Evolutionary conservation across 2,797 vertebrate genomes (phyloP), one percentile per base, ranked within the genome.

Genomic region (Oceanodroma leucorhoa): DNA sequence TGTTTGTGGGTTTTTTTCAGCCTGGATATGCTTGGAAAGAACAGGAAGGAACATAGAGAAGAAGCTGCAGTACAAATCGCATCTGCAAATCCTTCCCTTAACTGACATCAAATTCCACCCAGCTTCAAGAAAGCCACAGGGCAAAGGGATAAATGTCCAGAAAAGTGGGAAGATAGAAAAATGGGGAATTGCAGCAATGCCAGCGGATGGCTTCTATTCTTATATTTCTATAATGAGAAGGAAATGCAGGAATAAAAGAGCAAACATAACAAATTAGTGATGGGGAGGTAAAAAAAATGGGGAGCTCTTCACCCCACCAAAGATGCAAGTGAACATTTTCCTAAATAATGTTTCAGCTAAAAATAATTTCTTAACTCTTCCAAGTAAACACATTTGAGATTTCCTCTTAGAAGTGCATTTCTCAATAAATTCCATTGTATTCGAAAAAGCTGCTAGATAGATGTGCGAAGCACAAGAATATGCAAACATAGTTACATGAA

Each of bases 401-500:
- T 54, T 81, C 45, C 45, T 45, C 36, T 19, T 54, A 64, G 34
- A 50, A 55, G 5, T 29, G 8, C 19, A 43, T 78, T 89, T 77
- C 29, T 38, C 18, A 40, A 24, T 66, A 43, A 69, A 22, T 54
- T 41, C 19, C 7, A 54, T 20, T 64, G 10, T 16, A 43, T 82
- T 78, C 0, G 2, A 71, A 83, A 78, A 83, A 73, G 21, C 7
- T 23, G 34, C 27, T 20, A n/a, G 22, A 16, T 32, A 24, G 22
- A 20, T 32, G 13, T 17, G 21, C 3, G 3, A 66, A 71, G 54
- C 32, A 67, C 16, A 32, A 61, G 21, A n/a, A 38, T 40, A 55
- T 1, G 0, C 32, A 61, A 78, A 50, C 20, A 34, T 0, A 76
- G 30, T 60, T 24, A n/a, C 19, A 10, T 7, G 19, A 66, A 45